Conservation (phyloP, 2,113 vertebrate genomes). For the Carassius carassius region DNA sequence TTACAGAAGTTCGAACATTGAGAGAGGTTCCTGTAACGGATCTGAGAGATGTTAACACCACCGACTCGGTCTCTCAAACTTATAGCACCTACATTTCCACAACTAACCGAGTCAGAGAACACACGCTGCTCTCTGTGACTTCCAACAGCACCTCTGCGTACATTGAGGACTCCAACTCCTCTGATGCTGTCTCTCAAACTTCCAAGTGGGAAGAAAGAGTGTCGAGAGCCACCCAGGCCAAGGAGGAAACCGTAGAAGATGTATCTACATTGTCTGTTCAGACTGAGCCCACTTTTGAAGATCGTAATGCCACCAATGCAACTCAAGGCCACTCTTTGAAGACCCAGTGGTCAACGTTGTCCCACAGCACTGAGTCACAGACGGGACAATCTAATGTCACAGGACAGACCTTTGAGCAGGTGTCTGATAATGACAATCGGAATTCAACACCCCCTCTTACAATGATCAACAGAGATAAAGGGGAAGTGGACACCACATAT, state of each 20-base stretch:
- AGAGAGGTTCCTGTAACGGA: conserved; percentile 55
- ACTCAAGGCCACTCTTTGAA: conserved; percentile 47
- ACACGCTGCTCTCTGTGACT: conserved; percentile 82
- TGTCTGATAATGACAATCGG: conserved; percentile 48
- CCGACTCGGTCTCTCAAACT: conserved; percentile 65
- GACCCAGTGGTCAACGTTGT: conserved; percentile 32
- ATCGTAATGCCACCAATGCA: conserved; percentile 50
- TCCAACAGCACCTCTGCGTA: conserved; percentile 70
- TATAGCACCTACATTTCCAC: conserved; percentile 81
- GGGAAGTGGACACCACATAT: conserved; percentile 2
- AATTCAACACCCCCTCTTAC: conserved; percentile 61
- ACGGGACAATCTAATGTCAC: conserved; percentile 58
- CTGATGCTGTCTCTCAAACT: conserved; percentile 42
- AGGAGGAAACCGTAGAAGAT: not conserved
- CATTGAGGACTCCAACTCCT: conserved; percentile 63
- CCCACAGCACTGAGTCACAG: conserved; percentile 58
- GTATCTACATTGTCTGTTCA: conserved; percentile 57
- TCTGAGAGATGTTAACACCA: conserved; percentile 62
- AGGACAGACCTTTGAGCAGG: conserved; percentile 41
- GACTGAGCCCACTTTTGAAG: conserved; percentile 47
- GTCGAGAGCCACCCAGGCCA: conserved; percentile 58
- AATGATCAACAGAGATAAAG: conserved; percentile 29
- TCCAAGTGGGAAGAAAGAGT: conserved; percentile 31
- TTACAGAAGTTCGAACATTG: conserved; percentile 43
- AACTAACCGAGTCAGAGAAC: conserved; percentile 80